Conservation (phyloP, 2,888 invertebrate genomes). For the Phymatocera aterrima region DNA sequence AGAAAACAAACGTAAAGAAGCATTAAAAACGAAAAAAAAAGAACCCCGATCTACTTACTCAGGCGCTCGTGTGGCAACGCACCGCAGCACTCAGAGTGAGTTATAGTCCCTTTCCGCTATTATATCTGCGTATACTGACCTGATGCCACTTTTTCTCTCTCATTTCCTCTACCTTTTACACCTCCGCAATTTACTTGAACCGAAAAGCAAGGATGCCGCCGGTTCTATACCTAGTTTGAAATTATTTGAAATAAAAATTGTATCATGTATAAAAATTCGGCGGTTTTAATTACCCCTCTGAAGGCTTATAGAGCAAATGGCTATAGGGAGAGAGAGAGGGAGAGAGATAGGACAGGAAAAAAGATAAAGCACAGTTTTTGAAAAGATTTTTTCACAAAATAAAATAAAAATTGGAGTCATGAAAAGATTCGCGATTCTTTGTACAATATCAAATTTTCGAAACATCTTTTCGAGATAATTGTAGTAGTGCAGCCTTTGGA, state of each 20-base stretch:
- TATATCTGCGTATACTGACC: neutral
- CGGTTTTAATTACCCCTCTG: too few relatives aligned
- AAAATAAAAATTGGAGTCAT: too few relatives aligned
- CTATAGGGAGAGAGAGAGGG: too few relatives aligned
- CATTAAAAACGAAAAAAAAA: neutral
- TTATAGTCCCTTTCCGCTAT: constrained; percentile 1
- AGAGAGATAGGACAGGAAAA: too few relatives aligned
- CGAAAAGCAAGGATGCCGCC: neutral
- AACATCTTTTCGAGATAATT: too few relatives aligned
- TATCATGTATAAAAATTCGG: too few relatives aligned
- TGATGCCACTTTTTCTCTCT: neutral
- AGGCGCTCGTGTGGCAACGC: neutral
- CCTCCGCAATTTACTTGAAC: neutral
- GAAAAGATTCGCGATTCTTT: too few relatives aligned
- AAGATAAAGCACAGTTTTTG: too few relatives aligned
- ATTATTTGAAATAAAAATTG: neutral
- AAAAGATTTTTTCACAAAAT: too few relatives aligned
- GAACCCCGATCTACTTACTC: neutral
- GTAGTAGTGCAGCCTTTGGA: too few relatives aligned
- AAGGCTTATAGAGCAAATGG: too few relatives aligned
- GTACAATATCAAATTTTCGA: too few relatives aligned
- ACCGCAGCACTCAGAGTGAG: neutral
- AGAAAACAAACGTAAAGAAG: neutral
- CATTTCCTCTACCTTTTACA: neutral
- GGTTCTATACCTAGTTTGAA: neutral